phyloP scores from a whole-genome alignment of 2,888 invertebrate genomes.

The Panorpa germanica region DNA sequence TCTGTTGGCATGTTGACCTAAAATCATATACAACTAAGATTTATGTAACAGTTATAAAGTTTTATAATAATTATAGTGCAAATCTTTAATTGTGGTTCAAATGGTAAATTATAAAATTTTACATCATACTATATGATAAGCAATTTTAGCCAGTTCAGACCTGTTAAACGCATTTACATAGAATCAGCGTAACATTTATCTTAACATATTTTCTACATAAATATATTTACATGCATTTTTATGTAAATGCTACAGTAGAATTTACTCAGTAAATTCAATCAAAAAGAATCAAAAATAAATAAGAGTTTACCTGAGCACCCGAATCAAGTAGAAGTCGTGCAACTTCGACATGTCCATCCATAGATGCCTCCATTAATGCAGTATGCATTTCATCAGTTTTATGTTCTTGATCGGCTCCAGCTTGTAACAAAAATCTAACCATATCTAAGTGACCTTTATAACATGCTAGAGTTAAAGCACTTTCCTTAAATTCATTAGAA shows the following conservation, averaged over 20 bases:
- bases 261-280: background rate
- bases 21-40: constrained; percentile 8
- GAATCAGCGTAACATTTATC: too few relatives aligned
- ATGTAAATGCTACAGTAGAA: background rate
- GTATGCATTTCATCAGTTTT: constrained; percentile 99
- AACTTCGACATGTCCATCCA: constrained; percentile 99
- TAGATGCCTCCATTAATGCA: constrained; percentile 97
- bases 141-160: too few relatives aligned
- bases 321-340: constrained; percentile 85
- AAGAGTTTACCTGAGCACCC: constrained; percentile 86
- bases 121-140: too few relatives aligned
- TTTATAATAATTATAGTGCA: constrained; percentile 2
- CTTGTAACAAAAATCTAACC: constrained; percentile 88
- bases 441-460: constrained; percentile 94
- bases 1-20: constrained; percentile 96
- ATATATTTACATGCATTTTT: background rate
- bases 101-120: too few relatives aligned
- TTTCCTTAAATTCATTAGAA: constrained; percentile 98
- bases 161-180: too few relatives aligned
- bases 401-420: constrained; percentile 94
- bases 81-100: too few relatives aligned
- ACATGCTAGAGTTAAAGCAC: constrained; percentile 84
- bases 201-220: background rate
- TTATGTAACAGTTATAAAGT: constrained; percentile 1
- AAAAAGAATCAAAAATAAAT: constrained; percentile 9